Conservation (phyloP, 1,140 invertebrate genomes). For the Dinothrombium tinctorium region DNA sequence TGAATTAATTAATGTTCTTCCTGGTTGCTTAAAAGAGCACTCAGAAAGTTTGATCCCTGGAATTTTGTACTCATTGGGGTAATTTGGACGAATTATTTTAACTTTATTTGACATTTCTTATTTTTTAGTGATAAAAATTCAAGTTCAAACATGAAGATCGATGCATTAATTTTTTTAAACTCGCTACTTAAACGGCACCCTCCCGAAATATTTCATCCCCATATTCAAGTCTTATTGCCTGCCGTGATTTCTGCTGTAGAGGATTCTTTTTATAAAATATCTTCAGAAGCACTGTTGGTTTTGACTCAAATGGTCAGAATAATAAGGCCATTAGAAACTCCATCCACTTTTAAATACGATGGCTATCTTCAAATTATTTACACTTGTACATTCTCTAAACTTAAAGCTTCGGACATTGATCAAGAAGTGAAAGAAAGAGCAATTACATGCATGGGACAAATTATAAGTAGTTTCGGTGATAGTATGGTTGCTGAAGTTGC, state of each 20-base stretch:
- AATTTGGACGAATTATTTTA: neutral
- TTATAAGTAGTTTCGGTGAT: conserved; percentile 74
- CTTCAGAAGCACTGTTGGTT: conserved; percentile 74
- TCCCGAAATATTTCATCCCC: conserved; percentile 46
- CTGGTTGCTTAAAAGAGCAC: conserved; percentile 61
- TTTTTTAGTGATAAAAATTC: conserved; percentile 26
- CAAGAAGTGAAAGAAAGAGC: conserved; percentile 95
- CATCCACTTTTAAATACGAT: conserved; percentile 40
- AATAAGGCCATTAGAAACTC: conserved; percentile 45
- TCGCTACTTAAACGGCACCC: conserved; percentile 60
- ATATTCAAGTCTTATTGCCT: conserved; percentile 59
- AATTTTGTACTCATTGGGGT: conserved; percentile 56
- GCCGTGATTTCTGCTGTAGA: conserved; percentile 61
- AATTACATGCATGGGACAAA: conserved; percentile 88
- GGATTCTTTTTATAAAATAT: conserved; percentile 95
- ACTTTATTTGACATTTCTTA: conserved; percentile 1
- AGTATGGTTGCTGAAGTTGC: conserved; percentile 44
- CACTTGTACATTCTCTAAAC: conserved; percentile 49
- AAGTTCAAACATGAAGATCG: conserved; percentile 95
- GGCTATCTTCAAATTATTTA: conserved; percentile 59
- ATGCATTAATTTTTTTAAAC: conserved; percentile 76
- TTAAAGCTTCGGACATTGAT: conserved; percentile 87
- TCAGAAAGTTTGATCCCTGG: conserved; percentile 62
- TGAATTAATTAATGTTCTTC: conserved; percentile 65
- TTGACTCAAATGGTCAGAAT: conserved; percentile 84